A percentile compares a stretch with the other conserved stretches of the same genome.
phyloP scores from a whole-genome alignment of 1,140 invertebrate genomes.

The Batillaria attramentaria region DNA sequence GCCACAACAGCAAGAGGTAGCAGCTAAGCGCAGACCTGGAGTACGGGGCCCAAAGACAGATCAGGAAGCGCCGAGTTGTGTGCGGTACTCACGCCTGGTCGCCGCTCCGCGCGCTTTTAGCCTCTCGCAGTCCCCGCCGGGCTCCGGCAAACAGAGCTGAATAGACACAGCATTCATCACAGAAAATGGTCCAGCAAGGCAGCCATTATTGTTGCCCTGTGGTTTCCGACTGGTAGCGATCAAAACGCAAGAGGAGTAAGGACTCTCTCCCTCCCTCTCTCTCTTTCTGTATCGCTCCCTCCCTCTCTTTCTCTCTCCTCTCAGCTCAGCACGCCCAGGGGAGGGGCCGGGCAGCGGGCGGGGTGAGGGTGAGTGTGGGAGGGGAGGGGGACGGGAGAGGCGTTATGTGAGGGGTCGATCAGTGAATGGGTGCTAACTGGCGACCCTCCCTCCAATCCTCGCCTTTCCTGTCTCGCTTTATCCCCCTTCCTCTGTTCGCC shows the following conservation, averaged over 20 bases:
- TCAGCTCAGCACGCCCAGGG: neutral
- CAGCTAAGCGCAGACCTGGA: too few species aligned
- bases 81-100: slow-evolving; percentile 1
- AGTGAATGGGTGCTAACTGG: slow-evolving; percentile 21
- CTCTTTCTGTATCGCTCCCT: neutral
- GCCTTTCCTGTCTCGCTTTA: neutral
- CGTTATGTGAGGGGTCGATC: slow-evolving; percentile 6
- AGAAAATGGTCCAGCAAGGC: slow-evolving; percentile 6
- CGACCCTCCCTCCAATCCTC: neutral
- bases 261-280: neutral
- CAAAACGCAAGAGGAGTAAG: too few species aligned
- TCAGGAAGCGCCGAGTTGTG: too few species aligned
- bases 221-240: slow-evolving; percentile 5
- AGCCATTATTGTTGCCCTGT: neutral
- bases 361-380: neutral
- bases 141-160: slow-evolving; percentile 11
- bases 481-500: neutral
- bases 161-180: neutral
- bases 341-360: neutral
- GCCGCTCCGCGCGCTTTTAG: too few species aligned
- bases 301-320: neutral
- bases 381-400: neutral
- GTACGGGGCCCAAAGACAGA: too few species aligned
- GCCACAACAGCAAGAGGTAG: too few species aligned
- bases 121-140: neutral